Percentiles rank a stretch among this genome's conserved stretches.
Conservation (phyloP, 2,113 vertebrate species). For the Centrocercus urophasianus region DNA sequence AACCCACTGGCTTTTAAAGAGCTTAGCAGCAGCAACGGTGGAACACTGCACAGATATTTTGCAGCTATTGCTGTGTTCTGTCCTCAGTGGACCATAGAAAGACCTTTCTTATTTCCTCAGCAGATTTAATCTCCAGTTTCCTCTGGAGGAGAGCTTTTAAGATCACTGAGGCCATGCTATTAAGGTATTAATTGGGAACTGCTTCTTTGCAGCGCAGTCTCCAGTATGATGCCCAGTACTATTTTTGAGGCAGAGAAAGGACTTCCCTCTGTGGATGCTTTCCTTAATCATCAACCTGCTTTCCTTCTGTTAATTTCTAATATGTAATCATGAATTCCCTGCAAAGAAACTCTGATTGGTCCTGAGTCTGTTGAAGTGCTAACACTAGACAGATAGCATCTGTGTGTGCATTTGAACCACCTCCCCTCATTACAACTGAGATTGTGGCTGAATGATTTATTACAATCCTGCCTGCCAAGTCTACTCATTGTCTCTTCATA, state of each 20-base stretch:
- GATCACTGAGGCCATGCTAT: neutral
- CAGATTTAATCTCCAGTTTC: neutral
- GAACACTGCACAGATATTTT: neutral
- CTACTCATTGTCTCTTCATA: neutral
- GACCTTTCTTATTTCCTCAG: neutral
- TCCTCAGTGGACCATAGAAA: neutral
- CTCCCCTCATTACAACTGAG: neutral
- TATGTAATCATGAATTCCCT: neutral
- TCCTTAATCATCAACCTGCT: neutral
- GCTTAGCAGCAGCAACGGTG: neutral
- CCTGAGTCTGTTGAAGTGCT: neutral
- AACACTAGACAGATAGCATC: slow-evolving; percentile 14
- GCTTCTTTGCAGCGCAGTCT: neutral
- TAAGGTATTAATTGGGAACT: neutral
- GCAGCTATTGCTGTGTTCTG: slow-evolving; percentile 22
- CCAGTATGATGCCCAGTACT: neutral
- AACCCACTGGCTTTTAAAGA: slow-evolving; percentile 9
- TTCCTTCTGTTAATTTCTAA: neutral
- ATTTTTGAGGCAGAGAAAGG: neutral
- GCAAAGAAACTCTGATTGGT: neutral
- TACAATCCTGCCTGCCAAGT: neutral
- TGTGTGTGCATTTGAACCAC: neutral
- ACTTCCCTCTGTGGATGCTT: neutral
- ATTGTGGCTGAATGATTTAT: slow-evolving; percentile 14
- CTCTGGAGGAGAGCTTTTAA: neutral